A percentile compares a stretch with the other conserved stretches of the same genome.
phyloP scores from a whole-genome alignment of 1,140 invertebrate genomes.

The Orchesella cincta region DNA sequence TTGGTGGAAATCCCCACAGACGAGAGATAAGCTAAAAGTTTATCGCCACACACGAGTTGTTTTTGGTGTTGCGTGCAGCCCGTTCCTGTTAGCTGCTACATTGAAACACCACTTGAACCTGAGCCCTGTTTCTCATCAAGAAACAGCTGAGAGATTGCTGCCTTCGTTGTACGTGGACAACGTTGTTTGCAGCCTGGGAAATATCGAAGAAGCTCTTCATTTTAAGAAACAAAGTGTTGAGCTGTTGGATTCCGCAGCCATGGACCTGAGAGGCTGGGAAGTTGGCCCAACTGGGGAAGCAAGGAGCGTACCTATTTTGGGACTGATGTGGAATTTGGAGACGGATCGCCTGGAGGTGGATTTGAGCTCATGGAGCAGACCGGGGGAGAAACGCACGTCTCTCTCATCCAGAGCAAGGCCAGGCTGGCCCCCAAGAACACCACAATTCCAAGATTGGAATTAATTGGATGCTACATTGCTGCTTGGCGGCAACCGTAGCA shows the following conservation, averaged over 20 bases:
- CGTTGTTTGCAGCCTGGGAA: background rate
- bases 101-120: background rate
- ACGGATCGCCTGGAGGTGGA: background rate
- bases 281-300: background rate
- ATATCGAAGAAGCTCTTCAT: background rate
- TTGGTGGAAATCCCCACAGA: background rate
- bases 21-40: background rate
- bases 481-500: background rate
- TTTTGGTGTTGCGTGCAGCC: background rate
- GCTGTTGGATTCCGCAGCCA: background rate
- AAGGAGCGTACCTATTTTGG: background rate
- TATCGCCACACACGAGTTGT: background rate
- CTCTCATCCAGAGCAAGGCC: background rate
- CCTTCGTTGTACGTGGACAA: conserved; percentile 7
- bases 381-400: background rate
- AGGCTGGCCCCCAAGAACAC: background rate
- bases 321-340: background rate
- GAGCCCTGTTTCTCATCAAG: background rate
- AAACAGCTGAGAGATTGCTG: background rate
- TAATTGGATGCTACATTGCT: background rate
- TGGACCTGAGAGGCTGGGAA: conserved; percentile 4
- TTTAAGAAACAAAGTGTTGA: background rate
- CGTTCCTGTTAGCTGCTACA: conserved; percentile 1
- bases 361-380: background rate
- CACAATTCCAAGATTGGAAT: background rate